Evolutionary conservation across 2,113 vertebrate species (phyloP).

Genomic region (Acrocephalus kingi): DNA sequence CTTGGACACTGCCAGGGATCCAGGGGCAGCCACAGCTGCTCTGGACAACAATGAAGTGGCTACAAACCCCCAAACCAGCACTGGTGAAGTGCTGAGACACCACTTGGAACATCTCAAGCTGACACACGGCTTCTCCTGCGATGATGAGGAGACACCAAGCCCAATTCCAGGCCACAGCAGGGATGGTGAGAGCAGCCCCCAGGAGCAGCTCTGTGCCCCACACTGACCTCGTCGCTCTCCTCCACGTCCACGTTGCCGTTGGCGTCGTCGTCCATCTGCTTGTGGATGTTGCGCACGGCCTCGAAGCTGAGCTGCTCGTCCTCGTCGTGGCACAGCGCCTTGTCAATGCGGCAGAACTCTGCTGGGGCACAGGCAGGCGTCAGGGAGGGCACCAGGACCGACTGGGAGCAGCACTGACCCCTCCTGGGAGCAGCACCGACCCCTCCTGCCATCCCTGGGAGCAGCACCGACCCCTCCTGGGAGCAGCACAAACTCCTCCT

Average conservation of each 20-base stretch:
- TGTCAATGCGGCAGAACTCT: slow-evolving; percentile 94
- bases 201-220: neutral
- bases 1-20: neutral
- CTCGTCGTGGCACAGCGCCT: slow-evolving; percentile 84
- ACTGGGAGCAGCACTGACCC: no score
- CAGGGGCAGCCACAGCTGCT: neutral
- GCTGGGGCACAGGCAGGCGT: neutral
- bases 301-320: slow-evolving; percentile 90
- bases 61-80: neutral
- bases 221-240: slow-evolving; percentile 92
- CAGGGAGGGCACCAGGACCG: neutral
- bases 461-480: no score
- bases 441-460: no score
- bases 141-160: neutral
- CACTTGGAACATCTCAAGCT: fast-evolving
- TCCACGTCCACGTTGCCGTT: slow-evolving; percentile 93
- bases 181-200: neutral
- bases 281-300: slow-evolving; percentile 93
- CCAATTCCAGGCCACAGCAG: fast-evolving
- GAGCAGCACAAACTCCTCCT: no score
- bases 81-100: fast-evolving
- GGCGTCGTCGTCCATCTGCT: slow-evolving; percentile 97
- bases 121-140: fast-evolving
- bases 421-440: no score
- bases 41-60: neutral